A percentile compares a stretch with the other conserved stretches of the same genome.
Evolutionary conservation across 2,888 invertebrate species (phyloP).

Genomic region (Drosophila ustulata): DNA sequence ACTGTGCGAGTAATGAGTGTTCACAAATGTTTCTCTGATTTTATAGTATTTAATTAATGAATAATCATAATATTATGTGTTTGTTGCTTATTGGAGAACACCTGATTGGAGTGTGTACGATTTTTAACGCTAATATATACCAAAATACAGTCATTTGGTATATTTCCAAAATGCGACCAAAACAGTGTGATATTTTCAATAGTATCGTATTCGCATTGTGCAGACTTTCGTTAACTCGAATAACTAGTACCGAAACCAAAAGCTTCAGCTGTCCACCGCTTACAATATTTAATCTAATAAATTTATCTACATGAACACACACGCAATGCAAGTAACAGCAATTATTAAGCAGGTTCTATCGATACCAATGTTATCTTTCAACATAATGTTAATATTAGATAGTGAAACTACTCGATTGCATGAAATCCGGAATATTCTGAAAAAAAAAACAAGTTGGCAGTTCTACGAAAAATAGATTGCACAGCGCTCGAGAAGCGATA

Average conservation of each 20-base stretch:
- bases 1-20: not conserved
- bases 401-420: not conserved
- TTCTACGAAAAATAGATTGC: not conserved
- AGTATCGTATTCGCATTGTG: too few relatives aligned
- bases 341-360: not conserved
- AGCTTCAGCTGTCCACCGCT: too few relatives aligned
- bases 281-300: too few relatives aligned
- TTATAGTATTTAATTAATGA: not conserved
- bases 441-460: not conserved
- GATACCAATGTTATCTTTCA: not conserved
- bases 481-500: not conserved
- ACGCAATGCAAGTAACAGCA: too few relatives aligned
- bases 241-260: too few relatives aligned
- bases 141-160: not conserved
- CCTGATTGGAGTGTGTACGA: not conserved
- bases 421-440: not conserved
- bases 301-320: too few relatives aligned
- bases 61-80: not conserved
- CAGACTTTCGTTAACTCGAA: too few relatives aligned
- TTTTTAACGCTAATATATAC: conserved; percentile 5
- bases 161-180: not conserved
- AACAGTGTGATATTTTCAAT: too few relatives aligned
- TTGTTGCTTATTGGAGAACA: not conserved
- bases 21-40: not conserved
- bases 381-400: not conserved